Percentiles rank a stretch among this genome's conserved stretches.
These are phyloP conservation scores for Apogon hyalosoma DNA, from an alignment of 2,797 vertebrate species.

Conservation along the genomic window DNA sequence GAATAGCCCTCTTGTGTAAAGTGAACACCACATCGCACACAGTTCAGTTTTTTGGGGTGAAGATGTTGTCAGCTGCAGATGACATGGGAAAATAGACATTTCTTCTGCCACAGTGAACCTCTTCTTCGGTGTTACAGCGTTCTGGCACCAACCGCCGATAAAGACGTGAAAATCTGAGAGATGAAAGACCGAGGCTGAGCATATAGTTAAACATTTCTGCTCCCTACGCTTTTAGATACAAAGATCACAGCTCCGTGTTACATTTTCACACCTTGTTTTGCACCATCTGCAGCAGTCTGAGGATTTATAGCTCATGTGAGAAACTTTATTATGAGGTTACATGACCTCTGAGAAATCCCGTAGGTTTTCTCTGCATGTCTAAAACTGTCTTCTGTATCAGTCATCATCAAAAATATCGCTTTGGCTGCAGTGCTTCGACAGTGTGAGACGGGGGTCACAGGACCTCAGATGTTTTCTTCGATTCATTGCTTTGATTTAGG, in stretches of 20 bases:
- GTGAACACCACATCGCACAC: constrained; percentile 17
- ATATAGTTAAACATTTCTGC: constrained; percentile 27
- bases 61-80: constrained; percentile 27
- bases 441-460: constrained; percentile 1
- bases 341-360: constrained; percentile 34
- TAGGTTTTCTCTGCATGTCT: constrained; percentile 4
- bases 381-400: constrained; percentile 4
- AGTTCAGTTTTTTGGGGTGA: constrained; percentile 21
- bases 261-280: constrained; percentile 51
- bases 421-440: constrained; percentile 1
- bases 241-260: constrained; percentile 35
- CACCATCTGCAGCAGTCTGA: constrained; percentile 39
- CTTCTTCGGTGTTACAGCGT: constrained; percentile 22
- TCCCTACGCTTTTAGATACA: constrained; percentile 45
- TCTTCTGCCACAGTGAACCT: constrained; percentile 2
- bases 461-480: constrained; percentile 36
- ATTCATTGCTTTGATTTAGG: constrained; percentile 31
- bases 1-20: constrained; percentile 27
- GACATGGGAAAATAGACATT: constrained; percentile 25
- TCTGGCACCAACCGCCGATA: constrained; percentile 16
- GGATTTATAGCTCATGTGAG: constrained; percentile 32
- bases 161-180: constrained; percentile 36
- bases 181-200: constrained; percentile 40
- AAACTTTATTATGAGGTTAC: constrained; percentile 31
- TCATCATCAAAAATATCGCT: constrained; percentile 16